A percentile compares a stretch with the other conserved stretches of the same genome.
phyloP scores from a whole-genome alignment of 2,113 vertebrate species.

The Kobus ellipsiprymnus region DNA sequence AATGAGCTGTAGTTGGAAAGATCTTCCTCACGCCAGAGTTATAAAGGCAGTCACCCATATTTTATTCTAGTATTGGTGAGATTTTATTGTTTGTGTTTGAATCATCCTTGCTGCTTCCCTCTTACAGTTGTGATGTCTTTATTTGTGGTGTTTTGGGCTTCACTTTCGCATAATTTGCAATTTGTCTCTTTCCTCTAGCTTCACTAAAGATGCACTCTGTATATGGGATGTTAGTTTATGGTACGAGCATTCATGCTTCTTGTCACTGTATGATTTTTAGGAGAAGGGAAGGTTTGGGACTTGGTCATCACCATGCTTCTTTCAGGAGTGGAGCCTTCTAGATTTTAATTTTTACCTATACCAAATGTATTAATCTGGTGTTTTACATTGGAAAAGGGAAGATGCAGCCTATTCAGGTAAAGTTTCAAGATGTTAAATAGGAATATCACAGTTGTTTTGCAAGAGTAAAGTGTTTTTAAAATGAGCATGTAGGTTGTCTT shows the following conservation, averaged over 20 bases:
- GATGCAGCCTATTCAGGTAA: background rate
- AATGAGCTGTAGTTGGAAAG: background rate
- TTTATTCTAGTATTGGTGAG: background rate
- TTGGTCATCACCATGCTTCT: background rate
- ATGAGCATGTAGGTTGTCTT: background rate
- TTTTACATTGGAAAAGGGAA: background rate
- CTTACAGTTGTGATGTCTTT: background rate
- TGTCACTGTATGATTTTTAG: background rate
- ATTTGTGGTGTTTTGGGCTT: background rate
- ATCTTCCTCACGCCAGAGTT: background rate
- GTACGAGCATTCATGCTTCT: background rate
- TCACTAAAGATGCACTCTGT: background rate
- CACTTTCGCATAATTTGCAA: background rate
- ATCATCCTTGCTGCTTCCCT: background rate
- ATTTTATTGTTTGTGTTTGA: background rate
- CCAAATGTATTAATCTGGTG: background rate
- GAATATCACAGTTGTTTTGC: background rate
- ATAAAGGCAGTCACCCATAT: background rate
- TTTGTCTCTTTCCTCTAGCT: background rate
- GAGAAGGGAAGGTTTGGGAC: background rate
- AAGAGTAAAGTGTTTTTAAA: background rate
- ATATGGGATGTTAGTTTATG: background rate
- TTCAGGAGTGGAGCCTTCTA: background rate
- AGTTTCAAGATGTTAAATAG: background rate
- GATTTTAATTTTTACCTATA: background rate